phyloP scores from a whole-genome alignment of 2,797 vertebrate genomes.

The Furcifer pardalis region DNA sequence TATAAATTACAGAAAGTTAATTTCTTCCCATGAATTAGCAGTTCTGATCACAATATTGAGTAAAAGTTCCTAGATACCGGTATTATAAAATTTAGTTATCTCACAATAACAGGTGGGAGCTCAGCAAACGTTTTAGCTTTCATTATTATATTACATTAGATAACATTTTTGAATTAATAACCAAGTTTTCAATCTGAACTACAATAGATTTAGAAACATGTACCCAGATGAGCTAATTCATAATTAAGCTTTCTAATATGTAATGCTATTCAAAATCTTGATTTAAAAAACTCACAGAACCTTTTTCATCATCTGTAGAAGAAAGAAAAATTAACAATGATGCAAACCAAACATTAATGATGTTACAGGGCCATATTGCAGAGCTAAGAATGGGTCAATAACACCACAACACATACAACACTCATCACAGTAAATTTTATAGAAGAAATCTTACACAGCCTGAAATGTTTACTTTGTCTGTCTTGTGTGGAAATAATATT shows the following conservation, averaged over 20 bases:
- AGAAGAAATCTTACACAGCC: neutral
- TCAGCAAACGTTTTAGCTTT: neutral
- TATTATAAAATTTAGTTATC: neutral
- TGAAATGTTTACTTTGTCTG: neutral
- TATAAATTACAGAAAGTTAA: accelerated
- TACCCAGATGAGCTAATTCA: neutral
- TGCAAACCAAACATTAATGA: neutral
- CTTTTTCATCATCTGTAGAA: neutral
- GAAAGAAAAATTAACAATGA: neutral
- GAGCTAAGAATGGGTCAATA: neutral
- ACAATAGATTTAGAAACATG: neutral
- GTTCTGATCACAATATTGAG: neutral
- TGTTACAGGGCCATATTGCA: neutral
- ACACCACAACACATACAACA: neutral
- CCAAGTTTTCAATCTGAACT: neutral
- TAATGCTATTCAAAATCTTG: neutral
- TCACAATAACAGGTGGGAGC: neutral
- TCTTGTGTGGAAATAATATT: neutral
- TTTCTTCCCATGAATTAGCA: accelerated
- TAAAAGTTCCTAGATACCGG: accelerated
- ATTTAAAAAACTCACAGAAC: neutral
- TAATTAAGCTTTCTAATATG: neutral
- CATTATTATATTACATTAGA: neutral
- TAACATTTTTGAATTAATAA: conserved; percentile 1
- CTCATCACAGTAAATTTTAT: neutral